A percentile compares a stretch with the other conserved stretches of the same genome.
Evolutionary conservation across 2,888 invertebrate species (phyloP).

Genomic region (Stenichneumon culpator): DNA sequence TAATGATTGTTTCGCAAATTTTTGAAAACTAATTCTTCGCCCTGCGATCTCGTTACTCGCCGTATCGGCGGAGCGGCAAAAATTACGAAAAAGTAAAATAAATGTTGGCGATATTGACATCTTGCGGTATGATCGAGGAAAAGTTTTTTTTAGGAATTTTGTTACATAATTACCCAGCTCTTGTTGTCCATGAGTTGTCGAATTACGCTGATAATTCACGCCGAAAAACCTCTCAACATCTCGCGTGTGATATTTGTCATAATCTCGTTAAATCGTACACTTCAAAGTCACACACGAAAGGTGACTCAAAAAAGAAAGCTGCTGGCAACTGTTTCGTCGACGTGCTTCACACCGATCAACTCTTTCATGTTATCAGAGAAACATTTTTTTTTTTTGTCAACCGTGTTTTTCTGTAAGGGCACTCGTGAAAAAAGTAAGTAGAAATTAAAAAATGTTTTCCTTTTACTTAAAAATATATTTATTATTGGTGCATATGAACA

Average conservation of each 20-base stretch:
- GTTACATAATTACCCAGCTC: slow-evolving; percentile 51
- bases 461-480: slow-evolving; percentile 33
- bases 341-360: slow-evolving; percentile 15
- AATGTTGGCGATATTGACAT: not conserved
- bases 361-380: not conserved
- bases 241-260: slow-evolving; percentile 22
- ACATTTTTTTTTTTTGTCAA: not conserved
- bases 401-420: not conserved
- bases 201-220: slow-evolving; percentile 1
- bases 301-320: not conserved
- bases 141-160: not conserved
- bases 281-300: not conserved
- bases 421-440: not conserved
- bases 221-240: not conserved
- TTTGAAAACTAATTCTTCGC: not conserved
- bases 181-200: slow-evolving; percentile 56
- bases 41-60: no score
- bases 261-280: slow-evolving; percentile 26
- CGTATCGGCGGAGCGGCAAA: no score
- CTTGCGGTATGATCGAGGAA: not conserved
- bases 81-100: not conserved
- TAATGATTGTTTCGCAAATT: not conserved
- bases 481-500: not conserved
- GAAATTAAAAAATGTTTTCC: not conserved
- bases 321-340: slow-evolving; percentile 6